phyloP scores from a whole-genome alignment of 2,113 vertebrate species.

The Scomber japonicus region DNA sequence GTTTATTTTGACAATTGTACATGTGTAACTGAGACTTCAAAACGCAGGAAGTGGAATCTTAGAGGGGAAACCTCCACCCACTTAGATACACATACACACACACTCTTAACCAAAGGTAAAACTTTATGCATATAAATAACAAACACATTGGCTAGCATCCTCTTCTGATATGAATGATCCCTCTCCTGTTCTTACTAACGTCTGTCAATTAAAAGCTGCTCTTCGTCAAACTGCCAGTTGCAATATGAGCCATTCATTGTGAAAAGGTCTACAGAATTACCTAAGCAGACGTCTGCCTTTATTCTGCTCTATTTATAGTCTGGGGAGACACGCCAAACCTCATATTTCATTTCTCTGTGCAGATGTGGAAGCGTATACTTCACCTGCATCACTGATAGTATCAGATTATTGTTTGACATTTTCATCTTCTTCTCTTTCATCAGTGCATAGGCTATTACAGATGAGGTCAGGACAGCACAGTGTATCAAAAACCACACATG shows the following conservation, averaged over 20 bases:
- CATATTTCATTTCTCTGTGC: slow-evolving; percentile 67
- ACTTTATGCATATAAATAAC: slow-evolving; percentile 29
- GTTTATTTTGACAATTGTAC: slow-evolving; percentile 74
- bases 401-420: slow-evolving; percentile 72
- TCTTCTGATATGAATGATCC: slow-evolving; percentile 10
- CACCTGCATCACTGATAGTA: slow-evolving; percentile 57
- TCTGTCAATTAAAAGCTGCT: slow-evolving; percentile 32
- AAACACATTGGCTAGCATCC: slow-evolving; percentile 3
- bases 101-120: slow-evolving; percentile 24
- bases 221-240: slow-evolving; percentile 64
- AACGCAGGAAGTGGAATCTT: slow-evolving; percentile 81
- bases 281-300: slow-evolving; percentile 67
- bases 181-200: slow-evolving; percentile 26
- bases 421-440: slow-evolving; percentile 48
- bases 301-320: slow-evolving; percentile 76
- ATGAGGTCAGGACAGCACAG: slow-evolving; percentile 33
- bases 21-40: slow-evolving; percentile 66
- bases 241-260: slow-evolving; percentile 62
- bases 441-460: neutral
- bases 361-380: slow-evolving; percentile 59
- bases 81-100: slow-evolving; percentile 21
- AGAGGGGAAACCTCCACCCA: slow-evolving; percentile 75
- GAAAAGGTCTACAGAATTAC: slow-evolving; percentile 73
- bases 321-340: slow-evolving; percentile 72
- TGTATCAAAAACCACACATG: slow-evolving; percentile 18